These are phyloP conservation scores for Misgurnus mizolepis DNA, from an alignment of 2,113 vertebrate species.

Conservation along the genomic window DNA sequence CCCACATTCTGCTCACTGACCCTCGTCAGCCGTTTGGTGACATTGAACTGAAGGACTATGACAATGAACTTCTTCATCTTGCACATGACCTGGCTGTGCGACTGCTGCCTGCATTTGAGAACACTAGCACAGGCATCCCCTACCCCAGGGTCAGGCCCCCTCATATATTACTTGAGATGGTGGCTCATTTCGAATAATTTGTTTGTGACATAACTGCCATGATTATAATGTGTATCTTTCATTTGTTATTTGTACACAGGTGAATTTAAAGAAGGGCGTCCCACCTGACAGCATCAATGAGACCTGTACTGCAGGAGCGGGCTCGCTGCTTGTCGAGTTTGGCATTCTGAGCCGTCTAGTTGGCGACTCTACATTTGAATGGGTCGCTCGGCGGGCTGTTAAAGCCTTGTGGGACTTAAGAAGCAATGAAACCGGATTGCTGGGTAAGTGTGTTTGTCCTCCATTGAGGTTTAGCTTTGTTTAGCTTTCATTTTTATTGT, in stretches of 20 bases:
- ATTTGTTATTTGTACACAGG: conserved; percentile 69
- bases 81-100: conserved; percentile 93
- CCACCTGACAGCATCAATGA: conserved; percentile 91
- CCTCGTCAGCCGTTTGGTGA: conserved; percentile 92
- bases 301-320: conserved; percentile 93
- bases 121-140: conserved; percentile 97
- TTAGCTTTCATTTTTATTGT: no score
- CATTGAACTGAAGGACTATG: conserved; percentile 86
- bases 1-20: conserved; percentile 96
- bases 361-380: conserved; percentile 94
- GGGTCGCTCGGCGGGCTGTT: conserved; percentile 93
- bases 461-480: no score
- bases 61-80: conserved; percentile 91
- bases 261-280: conserved; percentile 93
- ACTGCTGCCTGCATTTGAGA: conserved; percentile 95
- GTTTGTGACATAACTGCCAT: neutral
- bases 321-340: conserved; percentile 95
- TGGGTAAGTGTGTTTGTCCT: conserved; percentile 75
- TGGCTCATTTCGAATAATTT: neutral
- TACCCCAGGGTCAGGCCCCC: conserved; percentile 85
- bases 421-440: conserved; percentile 89
- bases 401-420: conserved; percentile 92
- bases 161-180: neutral
- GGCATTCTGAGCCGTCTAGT: conserved; percentile 95
- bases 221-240: neutral